A percentile compares a stretch with the other conserved stretches of the same genome.
phyloP scores from a whole-genome alignment of 2,888 invertebrate genomes.

The Omphaloscelis lunosa region DNA sequence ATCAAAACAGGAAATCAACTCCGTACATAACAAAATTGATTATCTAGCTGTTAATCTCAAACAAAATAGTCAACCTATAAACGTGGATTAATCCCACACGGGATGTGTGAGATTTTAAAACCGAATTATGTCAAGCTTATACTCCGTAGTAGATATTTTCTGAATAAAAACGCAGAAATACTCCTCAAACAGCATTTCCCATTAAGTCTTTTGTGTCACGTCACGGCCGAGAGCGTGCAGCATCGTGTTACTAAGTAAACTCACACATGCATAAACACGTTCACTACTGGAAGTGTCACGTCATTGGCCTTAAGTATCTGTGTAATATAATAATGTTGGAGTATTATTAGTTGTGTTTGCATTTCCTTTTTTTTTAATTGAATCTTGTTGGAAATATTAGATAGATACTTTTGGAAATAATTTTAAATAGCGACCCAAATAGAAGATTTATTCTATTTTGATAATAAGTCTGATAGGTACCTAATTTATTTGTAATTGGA shows the following conservation, averaged over 20 bases:
- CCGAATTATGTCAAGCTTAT: conserved; percentile 10
- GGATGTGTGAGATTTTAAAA: no score
- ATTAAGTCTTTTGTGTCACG: conserved; percentile 60
- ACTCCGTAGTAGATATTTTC: conserved; percentile 5
- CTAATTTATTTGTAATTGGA: conserved; percentile 28
- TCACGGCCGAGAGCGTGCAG: conserved; percentile 40
- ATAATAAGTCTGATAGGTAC: neutral
- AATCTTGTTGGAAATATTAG: neutral
- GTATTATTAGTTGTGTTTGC: conserved; percentile 16
- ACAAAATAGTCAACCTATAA: neutral
- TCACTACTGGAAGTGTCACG: conserved; percentile 34
- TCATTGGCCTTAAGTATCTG: conserved; percentile 22
- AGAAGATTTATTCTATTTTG: conserved; percentile 1
- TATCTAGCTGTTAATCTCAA: neutral
- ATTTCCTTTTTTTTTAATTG: conserved; percentile 3
- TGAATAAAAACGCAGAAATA: conserved; percentile 32
- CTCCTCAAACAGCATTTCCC: conserved; percentile 50
- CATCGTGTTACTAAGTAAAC: conserved; percentile 52
- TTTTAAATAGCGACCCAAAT: neutral
- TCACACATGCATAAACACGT: conserved; percentile 30
- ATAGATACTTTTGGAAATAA: neutral
- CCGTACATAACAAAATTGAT: neutral
- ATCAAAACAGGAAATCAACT: neutral
- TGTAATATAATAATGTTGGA: conserved; percentile 27
- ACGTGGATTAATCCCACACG: neutral